These are phyloP conservation scores for Tauraco hartlaubi DNA, from an alignment of 2,797 vertebrate species.

Conservation along the genomic window DNA sequence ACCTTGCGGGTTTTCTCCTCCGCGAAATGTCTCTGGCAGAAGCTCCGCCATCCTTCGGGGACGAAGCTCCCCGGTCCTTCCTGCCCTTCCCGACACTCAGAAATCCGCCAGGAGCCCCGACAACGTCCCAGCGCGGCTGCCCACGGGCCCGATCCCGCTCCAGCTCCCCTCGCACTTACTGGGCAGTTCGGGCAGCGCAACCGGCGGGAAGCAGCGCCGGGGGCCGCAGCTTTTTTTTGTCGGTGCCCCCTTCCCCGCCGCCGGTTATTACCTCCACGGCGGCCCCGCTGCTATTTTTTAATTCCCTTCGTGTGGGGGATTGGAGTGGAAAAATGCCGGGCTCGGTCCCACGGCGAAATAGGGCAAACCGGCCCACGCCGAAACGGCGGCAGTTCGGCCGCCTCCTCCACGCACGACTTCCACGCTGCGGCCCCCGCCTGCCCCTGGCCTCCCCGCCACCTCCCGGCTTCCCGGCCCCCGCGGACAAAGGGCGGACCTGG, in stretches of 20 bases:
- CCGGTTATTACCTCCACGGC: background rate
- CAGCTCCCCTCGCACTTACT: background rate
- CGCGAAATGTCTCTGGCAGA: background rate
- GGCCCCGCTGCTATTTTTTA: background rate
- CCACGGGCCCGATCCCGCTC: background rate
- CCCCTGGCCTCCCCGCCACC: background rate
- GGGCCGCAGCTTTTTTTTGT: background rate
- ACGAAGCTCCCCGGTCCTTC: background rate
- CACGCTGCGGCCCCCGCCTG: background rate
- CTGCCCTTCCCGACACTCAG: background rate
- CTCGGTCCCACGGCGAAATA: background rate
- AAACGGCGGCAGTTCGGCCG: background rate
- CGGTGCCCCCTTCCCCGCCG: background rate
- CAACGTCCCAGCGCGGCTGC: background rate
- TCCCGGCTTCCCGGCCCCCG: background rate
- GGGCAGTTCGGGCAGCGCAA: background rate
- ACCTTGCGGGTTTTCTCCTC: background rate
- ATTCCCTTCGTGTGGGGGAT: fast-evolving
- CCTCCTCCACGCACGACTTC: background rate
- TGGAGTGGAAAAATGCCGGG: background rate
- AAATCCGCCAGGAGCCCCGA: background rate
- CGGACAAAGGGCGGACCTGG: background rate
- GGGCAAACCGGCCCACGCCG: background rate
- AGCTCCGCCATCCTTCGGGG: background rate
- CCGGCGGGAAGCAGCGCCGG: background rate